These are phyloP conservation scores for Amphipoea oculea DNA, from an alignment of 2,888 invertebrate species.

Conservation along the genomic window DNA sequence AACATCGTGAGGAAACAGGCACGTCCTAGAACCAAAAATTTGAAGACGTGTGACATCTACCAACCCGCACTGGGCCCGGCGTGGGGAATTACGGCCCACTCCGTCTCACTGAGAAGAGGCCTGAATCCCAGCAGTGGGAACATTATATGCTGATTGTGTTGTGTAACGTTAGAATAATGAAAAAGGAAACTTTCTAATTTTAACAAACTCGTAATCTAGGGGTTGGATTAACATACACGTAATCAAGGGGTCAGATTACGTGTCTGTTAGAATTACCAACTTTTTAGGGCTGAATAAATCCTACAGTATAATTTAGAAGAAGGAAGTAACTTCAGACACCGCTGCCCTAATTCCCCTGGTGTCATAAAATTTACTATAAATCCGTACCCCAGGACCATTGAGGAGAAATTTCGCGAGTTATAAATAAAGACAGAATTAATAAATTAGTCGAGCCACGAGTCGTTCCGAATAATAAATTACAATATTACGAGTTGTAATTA, in stretches of 20 bases:
- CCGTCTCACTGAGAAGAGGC: no score
- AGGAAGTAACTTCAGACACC: constrained; percentile 16
- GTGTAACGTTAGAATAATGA: neutral
- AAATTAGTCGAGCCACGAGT: constrained; percentile 45
- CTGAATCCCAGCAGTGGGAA: no score
- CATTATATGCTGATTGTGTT: no score
- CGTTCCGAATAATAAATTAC: constrained; percentile 63
- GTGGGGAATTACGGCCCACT: no score
- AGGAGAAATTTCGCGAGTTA: constrained; percentile 29
- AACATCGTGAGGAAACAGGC: no score
- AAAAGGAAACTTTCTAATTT: neutral
- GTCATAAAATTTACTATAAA: constrained; percentile 54
- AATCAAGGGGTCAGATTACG: neutral
- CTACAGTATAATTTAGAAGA: constrained; percentile 1
- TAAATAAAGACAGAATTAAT: constrained; percentile 62
- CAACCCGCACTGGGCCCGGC: no score
- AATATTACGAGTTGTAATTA: constrained; percentile 67
- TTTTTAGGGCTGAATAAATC: constrained; percentile 10
- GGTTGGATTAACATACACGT: neutral
- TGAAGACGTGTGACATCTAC: no score
- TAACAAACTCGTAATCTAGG: neutral
- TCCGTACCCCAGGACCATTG: constrained; percentile 22
- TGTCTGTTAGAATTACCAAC: constrained; percentile 1
- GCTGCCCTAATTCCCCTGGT: constrained; percentile 16
- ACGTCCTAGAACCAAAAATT: no score